phyloP scores from a whole-genome alignment of 2,888 invertebrate genomes.

The Esperia sulphurella region DNA sequence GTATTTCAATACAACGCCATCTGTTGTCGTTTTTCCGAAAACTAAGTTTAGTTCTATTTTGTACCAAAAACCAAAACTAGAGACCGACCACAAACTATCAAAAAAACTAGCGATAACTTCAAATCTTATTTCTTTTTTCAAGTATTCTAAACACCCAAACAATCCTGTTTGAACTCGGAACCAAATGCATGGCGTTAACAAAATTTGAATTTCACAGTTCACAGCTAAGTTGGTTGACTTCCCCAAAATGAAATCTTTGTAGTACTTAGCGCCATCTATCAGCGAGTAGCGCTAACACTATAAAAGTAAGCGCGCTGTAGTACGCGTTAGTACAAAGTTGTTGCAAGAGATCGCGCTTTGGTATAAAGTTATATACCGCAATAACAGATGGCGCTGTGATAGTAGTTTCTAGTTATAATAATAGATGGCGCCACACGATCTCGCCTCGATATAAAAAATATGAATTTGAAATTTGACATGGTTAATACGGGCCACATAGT shows the following conservation, averaged over 20 bases:
- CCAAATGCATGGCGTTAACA: too few relatives aligned
- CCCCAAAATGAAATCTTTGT: too few relatives aligned
- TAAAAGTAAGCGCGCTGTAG: not conserved
- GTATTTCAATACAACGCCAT: constrained; percentile 22
- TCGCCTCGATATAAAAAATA: not conserved
- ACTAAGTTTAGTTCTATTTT: too few relatives aligned
- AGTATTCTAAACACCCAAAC: too few relatives aligned
- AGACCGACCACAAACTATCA: not conserved
- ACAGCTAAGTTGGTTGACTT: too few relatives aligned
- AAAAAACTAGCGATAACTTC: not conserved
- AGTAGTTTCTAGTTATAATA: not conserved
- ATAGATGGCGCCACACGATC: constrained; percentile 17
- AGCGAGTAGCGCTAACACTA: constrained; percentile 7
- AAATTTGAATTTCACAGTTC: too few relatives aligned
- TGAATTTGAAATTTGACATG: too few relatives aligned
- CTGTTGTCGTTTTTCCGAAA: constrained; percentile 18
- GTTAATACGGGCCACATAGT: too few relatives aligned
- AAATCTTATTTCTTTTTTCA: too few relatives aligned
- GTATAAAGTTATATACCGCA: not conserved
- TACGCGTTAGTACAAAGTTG: not conserved
- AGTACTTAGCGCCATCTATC: not conserved
- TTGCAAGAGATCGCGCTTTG: constrained; percentile 19
- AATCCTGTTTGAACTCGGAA: too few relatives aligned
- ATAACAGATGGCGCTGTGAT: constrained; percentile 10
- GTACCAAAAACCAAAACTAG: not conserved